These are phyloP conservation scores for Trididemnum clinides DNA, from an alignment of 23 tunicate genomes.

Conservation along the genomic window DNA sequence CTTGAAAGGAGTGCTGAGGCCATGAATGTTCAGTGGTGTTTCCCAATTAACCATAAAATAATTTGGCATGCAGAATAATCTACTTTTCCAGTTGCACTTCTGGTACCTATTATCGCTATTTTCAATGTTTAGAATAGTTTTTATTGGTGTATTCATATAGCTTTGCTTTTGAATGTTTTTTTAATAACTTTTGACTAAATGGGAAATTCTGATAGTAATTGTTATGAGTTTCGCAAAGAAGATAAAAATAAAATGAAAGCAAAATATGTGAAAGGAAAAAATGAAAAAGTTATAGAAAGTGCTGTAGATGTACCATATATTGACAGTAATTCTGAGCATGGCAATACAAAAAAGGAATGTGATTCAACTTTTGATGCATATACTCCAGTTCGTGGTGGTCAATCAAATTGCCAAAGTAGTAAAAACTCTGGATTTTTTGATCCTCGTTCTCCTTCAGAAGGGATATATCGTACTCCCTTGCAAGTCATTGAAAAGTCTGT, in stretches of 20 bases:
- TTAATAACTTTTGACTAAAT: conserved; percentile 60
- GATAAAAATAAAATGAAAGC: background rate
- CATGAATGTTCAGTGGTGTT: too few species aligned
- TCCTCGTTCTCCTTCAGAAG: conserved; percentile 46
- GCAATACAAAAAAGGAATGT: background rate
- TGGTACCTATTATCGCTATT: too few species aligned
- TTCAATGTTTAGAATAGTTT: too few species aligned
- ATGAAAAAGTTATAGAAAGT: background rate
- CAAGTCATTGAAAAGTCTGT: background rate
- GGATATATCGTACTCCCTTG: conserved; percentile 54
- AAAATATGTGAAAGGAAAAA: background rate
- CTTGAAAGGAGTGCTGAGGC: too few species aligned
- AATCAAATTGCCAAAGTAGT: background rate
- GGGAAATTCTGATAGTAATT: background rate
- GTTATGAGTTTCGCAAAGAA: background rate
- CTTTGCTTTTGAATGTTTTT: conserved; percentile 47
- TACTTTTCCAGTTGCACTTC: too few species aligned
- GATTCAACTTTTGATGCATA: background rate
- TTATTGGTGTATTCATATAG: too few species aligned
- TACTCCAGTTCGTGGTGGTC: background rate
- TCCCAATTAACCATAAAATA: too few species aligned
- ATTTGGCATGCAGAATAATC: too few species aligned
- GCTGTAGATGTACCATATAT: background rate
- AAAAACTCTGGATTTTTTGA: background rate
- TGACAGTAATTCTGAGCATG: background rate